Conservation (phyloP, 2,888 invertebrate species). For the Platycheirus albimanus region DNA sequence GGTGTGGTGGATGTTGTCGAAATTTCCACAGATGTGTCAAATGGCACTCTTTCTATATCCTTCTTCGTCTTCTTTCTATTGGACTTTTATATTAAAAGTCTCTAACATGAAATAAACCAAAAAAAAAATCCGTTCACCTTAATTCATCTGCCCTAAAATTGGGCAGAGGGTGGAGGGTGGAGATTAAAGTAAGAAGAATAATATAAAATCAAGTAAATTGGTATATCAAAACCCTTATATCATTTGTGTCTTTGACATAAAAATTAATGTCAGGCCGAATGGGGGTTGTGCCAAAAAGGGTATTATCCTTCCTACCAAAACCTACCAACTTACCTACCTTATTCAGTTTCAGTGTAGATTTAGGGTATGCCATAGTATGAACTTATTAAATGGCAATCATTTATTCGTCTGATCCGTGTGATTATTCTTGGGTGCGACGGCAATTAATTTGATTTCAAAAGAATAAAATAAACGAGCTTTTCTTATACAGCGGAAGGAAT, state of each 20-base stretch:
- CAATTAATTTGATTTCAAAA: conserved; percentile 71
- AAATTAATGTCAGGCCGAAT: conserved; percentile 68
- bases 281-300: conserved; percentile 45
- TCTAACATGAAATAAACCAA: background rate
- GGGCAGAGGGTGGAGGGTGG: too few species aligned
- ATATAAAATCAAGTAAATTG: conserved; percentile 63
- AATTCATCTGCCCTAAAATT: conserved; percentile 43
- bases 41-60: conserved; percentile 34
- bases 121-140: conserved; percentile 49
- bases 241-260: conserved; percentile 62
- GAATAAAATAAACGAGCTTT: conserved; percentile 43
- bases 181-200: conserved; percentile 45
- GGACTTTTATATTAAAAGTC: conserved; percentile 9
- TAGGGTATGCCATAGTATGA: conserved; percentile 24
- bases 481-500: conserved; percentile 18
- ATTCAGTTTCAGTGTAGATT: background rate
- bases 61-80: background rate
- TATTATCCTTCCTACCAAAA: conserved; percentile 33
- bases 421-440: conserved; percentile 66
- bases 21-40: conserved; percentile 70
- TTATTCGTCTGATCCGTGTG: conserved; percentile 72
- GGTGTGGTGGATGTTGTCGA: conserved; percentile 43
- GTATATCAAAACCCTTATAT: conserved; percentile 69
- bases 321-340: too few species aligned
- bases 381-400: conserved; percentile 74